phyloP scores from a whole-genome alignment of 2,797 vertebrate genomes.

The Manis crassicaudata region DNA sequence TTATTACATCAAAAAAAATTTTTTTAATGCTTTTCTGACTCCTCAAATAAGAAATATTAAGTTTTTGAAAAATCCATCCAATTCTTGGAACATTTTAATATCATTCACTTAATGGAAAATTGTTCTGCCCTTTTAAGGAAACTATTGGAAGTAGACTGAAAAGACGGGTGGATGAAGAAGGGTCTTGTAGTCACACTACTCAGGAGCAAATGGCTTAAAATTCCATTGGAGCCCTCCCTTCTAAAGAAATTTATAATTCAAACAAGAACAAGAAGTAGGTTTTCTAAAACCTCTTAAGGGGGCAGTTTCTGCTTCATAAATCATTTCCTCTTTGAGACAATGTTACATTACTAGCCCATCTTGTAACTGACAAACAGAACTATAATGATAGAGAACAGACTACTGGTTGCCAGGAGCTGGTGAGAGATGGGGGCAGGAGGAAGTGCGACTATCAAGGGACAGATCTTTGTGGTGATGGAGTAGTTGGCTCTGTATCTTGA shows the following conservation, averaged over 20 bases:
- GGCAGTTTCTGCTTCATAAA: slow-evolving; percentile 8
- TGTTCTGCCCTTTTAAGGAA: neutral
- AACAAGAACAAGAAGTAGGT: neutral
- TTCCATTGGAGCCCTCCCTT: neutral
- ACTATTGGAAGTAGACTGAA: neutral
- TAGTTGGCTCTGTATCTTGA: neutral
- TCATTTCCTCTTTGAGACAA: neutral
- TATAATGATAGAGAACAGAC: neutral
- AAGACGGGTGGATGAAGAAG: neutral
- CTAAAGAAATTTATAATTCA: neutral
- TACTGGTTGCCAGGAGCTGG: neutral
- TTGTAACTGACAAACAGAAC: neutral
- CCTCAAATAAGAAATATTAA: neutral
- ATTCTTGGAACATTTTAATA: neutral
- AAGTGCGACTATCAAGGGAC: neutral
- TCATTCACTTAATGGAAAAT: slow-evolving; percentile 40
- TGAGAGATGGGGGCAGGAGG: too few species aligned
- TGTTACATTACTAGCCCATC: neutral
- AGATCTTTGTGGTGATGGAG: neutral
- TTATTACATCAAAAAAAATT: neutral
- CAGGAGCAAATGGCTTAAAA: neutral
- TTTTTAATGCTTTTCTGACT: neutral
- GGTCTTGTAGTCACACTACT: neutral
- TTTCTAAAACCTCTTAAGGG: neutral
- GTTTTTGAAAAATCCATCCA: neutral